These are phyloP conservation scores for Porites lobata DNA, from an alignment of 92 coral and sea anemone species.

Conservation along the genomic window DNA sequence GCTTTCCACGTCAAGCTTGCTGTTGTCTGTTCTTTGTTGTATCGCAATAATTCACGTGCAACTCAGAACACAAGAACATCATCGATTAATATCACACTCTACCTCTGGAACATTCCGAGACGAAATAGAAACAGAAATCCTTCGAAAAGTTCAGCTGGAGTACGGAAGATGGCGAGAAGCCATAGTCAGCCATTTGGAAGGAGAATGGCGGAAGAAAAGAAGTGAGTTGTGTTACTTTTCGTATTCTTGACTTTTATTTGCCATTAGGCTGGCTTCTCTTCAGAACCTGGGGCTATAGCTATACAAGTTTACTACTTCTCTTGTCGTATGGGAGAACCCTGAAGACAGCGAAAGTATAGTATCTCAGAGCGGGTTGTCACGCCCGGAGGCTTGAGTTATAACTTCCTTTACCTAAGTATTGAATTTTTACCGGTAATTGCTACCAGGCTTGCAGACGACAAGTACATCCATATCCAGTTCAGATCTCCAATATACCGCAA, in stretches of 20 bases:
- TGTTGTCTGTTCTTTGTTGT: conserved; percentile 50
- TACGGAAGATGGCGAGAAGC: background rate
- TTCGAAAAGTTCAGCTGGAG: background rate
- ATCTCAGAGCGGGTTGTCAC: too few species aligned
- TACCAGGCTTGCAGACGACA: too few species aligned
- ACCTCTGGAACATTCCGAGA: conserved; percentile 12
- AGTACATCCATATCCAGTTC: too few species aligned
- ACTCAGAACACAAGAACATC: conserved; percentile 38
- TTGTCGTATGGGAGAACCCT: too few species aligned
- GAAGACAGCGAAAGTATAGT: too few species aligned
- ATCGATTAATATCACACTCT: conserved; percentile 32
- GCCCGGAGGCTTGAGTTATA: too few species aligned
- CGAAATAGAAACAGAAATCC: conserved; percentile 20
- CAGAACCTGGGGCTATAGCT: too few species aligned
- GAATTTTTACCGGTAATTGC: too few species aligned
- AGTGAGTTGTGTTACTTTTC: background rate
- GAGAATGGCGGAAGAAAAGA: background rate
- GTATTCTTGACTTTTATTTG: background rate
- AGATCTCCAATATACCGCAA: too few species aligned
- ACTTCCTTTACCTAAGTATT: too few species aligned
- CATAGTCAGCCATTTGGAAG: background rate
- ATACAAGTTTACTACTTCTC: too few species aligned
- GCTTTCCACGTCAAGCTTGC: conserved; percentile 23
- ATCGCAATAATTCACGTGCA: conserved; percentile 43
- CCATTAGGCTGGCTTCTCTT: too few species aligned